Base-by-base conservation (phyloP, 2,888 invertebrate genomes). In the Stenodema calcarata region DNA sequence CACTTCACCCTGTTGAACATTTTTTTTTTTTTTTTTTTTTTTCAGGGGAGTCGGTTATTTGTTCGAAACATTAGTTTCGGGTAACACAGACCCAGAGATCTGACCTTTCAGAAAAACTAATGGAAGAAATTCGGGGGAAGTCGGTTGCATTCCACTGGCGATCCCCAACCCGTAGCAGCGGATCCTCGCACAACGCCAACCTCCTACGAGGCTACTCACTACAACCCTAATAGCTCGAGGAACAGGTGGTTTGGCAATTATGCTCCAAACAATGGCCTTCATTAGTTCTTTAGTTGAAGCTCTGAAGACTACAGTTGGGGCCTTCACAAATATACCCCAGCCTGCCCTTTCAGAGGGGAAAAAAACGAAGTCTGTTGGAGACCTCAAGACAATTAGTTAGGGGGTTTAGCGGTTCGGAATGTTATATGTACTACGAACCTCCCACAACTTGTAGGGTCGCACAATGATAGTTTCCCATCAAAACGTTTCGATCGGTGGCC, bases 211-310 rank as follows among this genome's bases (percentile, higher is more conserved):
- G n/a, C n/a, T n/a, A 11, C 62, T 62, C 23, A 62, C 62, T 18
- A 62, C 0, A 18, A 23, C 62, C 62, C 62, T 62, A 62, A 62
- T 62, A 62, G 62, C 62, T 23, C 62, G 23, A 62, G 16, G 41
- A 73, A 73, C 73, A 73, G 73, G 35, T 73, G 73, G 73, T 41
- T 62, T 41, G 73, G 73, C 73, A 73, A 73, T 73, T 73, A 73
- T 30, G 73, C 41, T 73, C 41, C 30, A 14, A 73, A 73, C 73
- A 73, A 73, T 73, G 41, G 73, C 73, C 35, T 73, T 73, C 73
- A 73, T 73, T 73, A 73, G 73, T 30, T 73, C 41, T 62, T 62
- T 23, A 62, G 62, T 62, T 62, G 62, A 62, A 62, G 62, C 62
- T 23, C 27, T 9, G 62, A 62, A 62, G 62, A 62, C 62, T 23